Conservation (phyloP, 2,797 vertebrate genomes). For the Dallia pectoralis region DNA sequence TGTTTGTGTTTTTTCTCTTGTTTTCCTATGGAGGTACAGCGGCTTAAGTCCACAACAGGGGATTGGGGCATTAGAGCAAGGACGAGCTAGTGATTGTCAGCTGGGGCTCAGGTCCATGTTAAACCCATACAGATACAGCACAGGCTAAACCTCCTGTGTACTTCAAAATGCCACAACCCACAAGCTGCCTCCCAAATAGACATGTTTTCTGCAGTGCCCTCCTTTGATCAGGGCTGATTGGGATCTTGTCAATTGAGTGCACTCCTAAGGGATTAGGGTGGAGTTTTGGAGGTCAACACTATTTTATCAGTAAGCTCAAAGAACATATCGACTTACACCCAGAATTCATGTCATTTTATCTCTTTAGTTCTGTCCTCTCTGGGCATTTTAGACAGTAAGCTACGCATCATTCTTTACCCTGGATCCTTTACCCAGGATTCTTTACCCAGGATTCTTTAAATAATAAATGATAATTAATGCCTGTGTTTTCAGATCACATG, state of each 20-base stretch:
- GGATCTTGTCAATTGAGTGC: too few relatives aligned
- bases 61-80: slow-evolving; percentile 15
- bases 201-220: too few relatives aligned
- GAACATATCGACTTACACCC: not conserved
- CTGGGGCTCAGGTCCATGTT: not conserved
- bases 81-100: not conserved
- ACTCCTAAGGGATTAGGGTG: too few relatives aligned
- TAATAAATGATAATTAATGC: too few relatives aligned
- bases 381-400: not conserved
- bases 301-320: not conserved
- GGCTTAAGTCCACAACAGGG: slow-evolving; percentile 16
- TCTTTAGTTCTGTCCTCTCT: not conserved
- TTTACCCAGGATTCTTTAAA: too few relatives aligned
- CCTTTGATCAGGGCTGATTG: too few relatives aligned
- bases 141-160: too few relatives aligned
- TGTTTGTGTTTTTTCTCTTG: slow-evolving; percentile 9
- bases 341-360: not conserved
- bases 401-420: too few relatives aligned
- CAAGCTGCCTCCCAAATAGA: too few relatives aligned
- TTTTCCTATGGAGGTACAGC: slow-evolving; percentile 1
- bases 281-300: not conserved
- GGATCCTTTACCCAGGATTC: too few relatives aligned
- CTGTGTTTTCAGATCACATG: too few relatives aligned
- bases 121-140: not conserved
- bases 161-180: too few relatives aligned